Base-by-base conservation (phyloP, 2,888 invertebrate genomes). In the Hemistola chrysoprasaria region DNA sequence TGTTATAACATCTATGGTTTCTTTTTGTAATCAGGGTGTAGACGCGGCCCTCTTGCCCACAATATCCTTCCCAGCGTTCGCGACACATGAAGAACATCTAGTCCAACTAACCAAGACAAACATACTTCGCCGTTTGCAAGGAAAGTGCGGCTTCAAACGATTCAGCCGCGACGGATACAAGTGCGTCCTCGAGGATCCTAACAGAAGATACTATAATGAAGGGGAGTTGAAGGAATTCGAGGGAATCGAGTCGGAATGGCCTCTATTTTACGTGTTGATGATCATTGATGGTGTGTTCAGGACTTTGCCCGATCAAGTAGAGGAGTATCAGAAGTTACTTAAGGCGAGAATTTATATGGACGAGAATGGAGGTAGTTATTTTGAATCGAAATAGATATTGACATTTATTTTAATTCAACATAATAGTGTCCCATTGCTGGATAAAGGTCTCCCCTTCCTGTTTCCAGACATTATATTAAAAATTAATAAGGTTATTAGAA, bases 191-290 rank as follows among this genome's bases (percentile, higher is more conserved):
- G 99, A 99, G 83, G 95, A 98, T 71, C 91, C 92, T 24, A 91
- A 90, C 34, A 90, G 93, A 52, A 87, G 92, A 78, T 97, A 95
- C 82, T 99, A 98, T 74, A 91, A 94, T 54, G 93, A 95, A 62
- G 97, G 97, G 8, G 98, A 99, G 86, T 92, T 98, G 1, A 98
- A 97, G 79, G 94, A 97, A 67, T 99, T 98, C 83, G 98, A 99
- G 68, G 95, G 95, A 26, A 92, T 99, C 7, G 99, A 99, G 85
- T 97, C 97, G 53, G 98, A 99, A 77, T 99, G 99, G 98, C 99
- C 99, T 0, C 79, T 99, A 32, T 98, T 99, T 80, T 97, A 95
- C 69, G 94, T 98, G 26, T 95, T 95, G 75, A 95, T 99, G 94
- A 95, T 98, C 30, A 97, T 99, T 56, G 98, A 99, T 76, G 98